Base-by-base conservation (phyloP, 2,113 vertebrate genomes). In the Pomatorhinus ruficollis region DNA sequence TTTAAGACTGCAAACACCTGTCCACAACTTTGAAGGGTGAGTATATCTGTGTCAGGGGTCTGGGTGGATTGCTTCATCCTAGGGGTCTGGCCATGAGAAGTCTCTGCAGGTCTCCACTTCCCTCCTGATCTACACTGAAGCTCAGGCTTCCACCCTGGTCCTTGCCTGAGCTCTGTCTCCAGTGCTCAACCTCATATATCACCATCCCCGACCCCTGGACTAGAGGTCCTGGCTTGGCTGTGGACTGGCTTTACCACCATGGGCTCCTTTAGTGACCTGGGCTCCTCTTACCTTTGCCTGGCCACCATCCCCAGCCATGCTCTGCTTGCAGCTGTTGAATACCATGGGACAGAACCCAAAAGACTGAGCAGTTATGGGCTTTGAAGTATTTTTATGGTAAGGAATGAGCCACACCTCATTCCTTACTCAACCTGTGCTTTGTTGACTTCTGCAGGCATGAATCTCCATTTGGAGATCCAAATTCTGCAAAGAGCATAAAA, bases 1-100 rank as follows among this genome's bases (percentile, higher is more conserved):
- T 81, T 97, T 75, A 68, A 57, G 76, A 69, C 40, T 42, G 57
- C 53, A 74, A 81, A 87, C 60, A 96, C 76, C 83, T 81, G 64
- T 37, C 90, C 4, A 7, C 53, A 68, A 2, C 24, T 44, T 83
- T 78, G 80, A 70, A 71, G 27, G 17, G 10, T 47, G 50, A 77
- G 9, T 30, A 11, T 25, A 28, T 33, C 19, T 3, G 0, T 44
- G 42, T 52, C 35, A 59, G 6, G 7, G 12, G 24, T 35, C 27
- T 61, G 33, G 6, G 15, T 16, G 9, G 19, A 28, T 63, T 47
- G 11, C 42, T 90, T 33, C 39, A 18, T 66, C 30, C 54, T 59
- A 10, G 35, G 3, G 3, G 2, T 59, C 47, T 71, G 68, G 33
- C 20, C 39, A 17, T 37, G 17, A 84, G 35, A 76, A 91, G 17